Percentiles rank a stretch among this genome's conserved stretches.
Evolutionary conservation across 1,140 invertebrate species (phyloP).

Genomic region (Drosophila oshimai): DNA sequence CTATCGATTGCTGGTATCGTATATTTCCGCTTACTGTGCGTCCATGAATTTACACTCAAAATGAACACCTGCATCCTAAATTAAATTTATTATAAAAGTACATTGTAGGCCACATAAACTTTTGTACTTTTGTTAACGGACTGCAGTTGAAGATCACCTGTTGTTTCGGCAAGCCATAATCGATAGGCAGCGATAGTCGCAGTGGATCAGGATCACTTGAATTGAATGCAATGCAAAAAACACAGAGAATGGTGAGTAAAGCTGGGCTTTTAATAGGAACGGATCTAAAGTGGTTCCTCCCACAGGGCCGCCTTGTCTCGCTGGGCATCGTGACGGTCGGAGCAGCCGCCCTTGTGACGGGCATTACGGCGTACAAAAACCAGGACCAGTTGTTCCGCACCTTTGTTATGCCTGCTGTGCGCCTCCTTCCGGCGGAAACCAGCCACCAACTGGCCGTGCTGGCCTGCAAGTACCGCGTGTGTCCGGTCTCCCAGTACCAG

Average conservation of each 20-base stretch:
- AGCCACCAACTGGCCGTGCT: constrained; percentile 90
- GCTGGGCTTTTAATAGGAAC: background rate
- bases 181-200: background rate
- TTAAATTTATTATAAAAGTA: background rate
- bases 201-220: constrained; percentile 9
- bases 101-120: background rate
- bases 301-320: constrained; percentile 51
- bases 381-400: constrained; percentile 26
- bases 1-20: constrained; percentile 23
- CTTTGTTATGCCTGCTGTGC: constrained; percentile 67
- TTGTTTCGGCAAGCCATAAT: background rate
- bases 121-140: constrained; percentile 6
- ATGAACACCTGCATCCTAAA: background rate
- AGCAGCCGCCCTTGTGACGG: constrained; percentile 36
- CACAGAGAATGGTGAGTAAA: constrained; percentile 20
- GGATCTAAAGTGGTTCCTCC: background rate
- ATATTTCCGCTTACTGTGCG: too few species aligned
- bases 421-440: constrained; percentile 86
- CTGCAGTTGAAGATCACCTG: background rate
- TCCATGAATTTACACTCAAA: background rate
- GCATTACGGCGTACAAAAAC: constrained; percentile 44
- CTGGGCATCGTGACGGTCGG: constrained; percentile 56
- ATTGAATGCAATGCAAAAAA: background rate
- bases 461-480: constrained; percentile 89
- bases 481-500: constrained; percentile 84